A percentile compares a stretch with the other conserved stretches of the same genome.
Evolutionary conservation across 1,140 invertebrate species (phyloP).

Genomic region (Trichonephila inaurata): DNA sequence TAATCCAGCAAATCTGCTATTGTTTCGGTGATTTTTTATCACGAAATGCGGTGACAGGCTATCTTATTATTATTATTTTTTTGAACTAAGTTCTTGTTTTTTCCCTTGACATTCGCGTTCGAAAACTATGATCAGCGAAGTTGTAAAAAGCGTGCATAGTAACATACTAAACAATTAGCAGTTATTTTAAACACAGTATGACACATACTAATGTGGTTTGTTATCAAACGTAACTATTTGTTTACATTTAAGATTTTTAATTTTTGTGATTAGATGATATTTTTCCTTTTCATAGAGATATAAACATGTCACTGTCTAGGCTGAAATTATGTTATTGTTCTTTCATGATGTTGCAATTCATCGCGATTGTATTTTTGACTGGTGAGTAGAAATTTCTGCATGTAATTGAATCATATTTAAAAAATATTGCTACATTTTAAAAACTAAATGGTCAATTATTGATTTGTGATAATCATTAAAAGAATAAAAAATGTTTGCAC

Average conservation of each 20-base stretch:
- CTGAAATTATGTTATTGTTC: neutral
- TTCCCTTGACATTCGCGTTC: neutral
- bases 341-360: neutral
- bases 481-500: too few species aligned
- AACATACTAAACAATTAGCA: too few species aligned
- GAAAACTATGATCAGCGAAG: neutral
- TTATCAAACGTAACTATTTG: neutral
- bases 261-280: neutral
- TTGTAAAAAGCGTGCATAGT: too few species aligned
- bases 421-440: too few species aligned
- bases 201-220: neutral
- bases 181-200: neutral
- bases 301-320: neutral
- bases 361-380: neutral
- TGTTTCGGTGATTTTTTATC: too few species aligned
- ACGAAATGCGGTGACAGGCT: neutral
- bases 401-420: too few species aligned
- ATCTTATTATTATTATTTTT: neutral
- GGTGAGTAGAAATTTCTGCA: neutral
- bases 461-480: too few species aligned
- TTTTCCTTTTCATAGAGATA: neutral
- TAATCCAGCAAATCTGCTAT: too few species aligned
- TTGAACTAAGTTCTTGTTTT: neutral
- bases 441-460: too few species aligned
- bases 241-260: neutral